Evolutionary conservation across 2,797 vertebrate genomes (phyloP), one percentile per base, ranked within the genome.

Genomic region (Chloroceryle inda): DNA sequence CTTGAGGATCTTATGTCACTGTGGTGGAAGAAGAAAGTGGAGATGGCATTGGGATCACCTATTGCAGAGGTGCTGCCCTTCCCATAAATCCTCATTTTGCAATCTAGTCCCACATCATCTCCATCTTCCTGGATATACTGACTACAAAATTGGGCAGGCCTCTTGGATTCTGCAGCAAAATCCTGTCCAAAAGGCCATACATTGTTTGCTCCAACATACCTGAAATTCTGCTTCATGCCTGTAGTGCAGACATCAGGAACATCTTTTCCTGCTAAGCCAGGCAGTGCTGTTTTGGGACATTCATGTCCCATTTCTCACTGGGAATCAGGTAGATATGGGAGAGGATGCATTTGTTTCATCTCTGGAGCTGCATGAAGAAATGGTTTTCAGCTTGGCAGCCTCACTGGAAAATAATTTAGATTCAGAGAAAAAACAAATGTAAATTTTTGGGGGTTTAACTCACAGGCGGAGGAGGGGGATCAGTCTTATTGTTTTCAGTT

Each of bases 401-500:
- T 95, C 37, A 52, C 10, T 93, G 94, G 93, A 96, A 97, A 96
- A 89, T 85, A 73, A 93, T 63, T 94, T 49, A 26, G 44, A 92
- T 88, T 73, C 63, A 82, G 63, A 87, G 74, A 55, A 81, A 94
- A 52, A 92, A 69, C 69, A 93, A 96, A 92, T 92, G 71, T 85
- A 82, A 89, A 96, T 96, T 94, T 96, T 88, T 73, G 2, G 85
- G 79, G 42, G 20, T 93, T 96, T 96, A 96, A 96, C 74, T 93
- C 92, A 88, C 12, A 89, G 47, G 33, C 55, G 5, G 74, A 92
- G 74, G 53, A 95, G 62, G 71, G 92, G 77, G 71, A 86, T 94
- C 90, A 63, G 59, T 61, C 82, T 91, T 86, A 97, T 79, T 96
- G 94, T 96, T 96, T 96, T 95, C 92, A 85, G 31, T 92, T 92